Base-by-base conservation (phyloP, 1,140 invertebrate species). In the Bombus confusus region DNA sequence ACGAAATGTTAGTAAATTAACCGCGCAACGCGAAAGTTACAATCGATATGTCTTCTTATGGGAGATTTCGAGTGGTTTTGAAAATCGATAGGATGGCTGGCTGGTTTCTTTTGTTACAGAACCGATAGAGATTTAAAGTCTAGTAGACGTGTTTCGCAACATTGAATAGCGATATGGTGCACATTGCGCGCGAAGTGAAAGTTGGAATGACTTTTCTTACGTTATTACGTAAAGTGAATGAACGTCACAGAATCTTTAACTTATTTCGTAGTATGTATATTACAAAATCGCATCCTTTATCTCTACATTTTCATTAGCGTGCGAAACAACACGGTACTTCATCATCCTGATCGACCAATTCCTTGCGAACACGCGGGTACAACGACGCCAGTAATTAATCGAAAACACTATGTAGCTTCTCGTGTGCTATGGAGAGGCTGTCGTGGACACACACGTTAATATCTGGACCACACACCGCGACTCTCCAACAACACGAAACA, bases 401-500 rank as follows among this genome's bases (percentile, higher is more conserved):
- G 80, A 81, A 74, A 81, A 81, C 28, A 81, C 43, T 37, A 37
- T 15, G 8, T 18, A 66, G 15, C 31, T 28, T n/a, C 25, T 37
- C 25, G 78, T 52, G 39, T n/a, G 64, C 3, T 34, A 34, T 39
- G 71, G n/a, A 57, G 69, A 39, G 37, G 37, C 37, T 73, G 69
- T 43, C 47, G 66, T 47, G 79, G 37, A 80, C 66, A 31, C 18
- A 25, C 64, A 37, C 69, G 80, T 57, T 81, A 81, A 81, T 81
- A 62, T 81, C 69, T 74, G 80, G 80, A 81, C 52, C 80, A 41
- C 69, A 41, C 69, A 41, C 39, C 43, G 37, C 37, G 68, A 43
- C 52, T 69, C 39, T 76, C 59, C 75, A 84, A 80, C 64, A 88
- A 88, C 66, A 78, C 47, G 43, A 72, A 83, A 68, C 64, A 75